phyloP scores from a whole-genome alignment of 2,888 invertebrate genomes.

The Rhaphigaster nebulosa region DNA sequence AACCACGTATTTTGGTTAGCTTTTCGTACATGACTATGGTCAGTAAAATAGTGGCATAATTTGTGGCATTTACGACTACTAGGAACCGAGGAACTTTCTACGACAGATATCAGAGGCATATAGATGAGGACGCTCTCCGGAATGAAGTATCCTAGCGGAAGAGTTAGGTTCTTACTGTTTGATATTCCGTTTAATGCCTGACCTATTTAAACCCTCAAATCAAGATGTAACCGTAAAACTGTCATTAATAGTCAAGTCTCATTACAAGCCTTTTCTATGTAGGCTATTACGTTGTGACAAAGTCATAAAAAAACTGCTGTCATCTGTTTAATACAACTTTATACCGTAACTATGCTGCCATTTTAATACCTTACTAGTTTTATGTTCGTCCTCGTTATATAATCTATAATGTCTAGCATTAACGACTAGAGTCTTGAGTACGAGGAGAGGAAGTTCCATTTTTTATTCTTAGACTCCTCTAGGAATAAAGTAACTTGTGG shows the following conservation, averaged over 20 bases:
- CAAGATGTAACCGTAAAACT: not conserved
- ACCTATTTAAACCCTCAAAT: slow-evolving; percentile 34
- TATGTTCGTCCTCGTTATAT: not conserved
- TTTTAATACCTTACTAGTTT: slow-evolving; percentile 1
- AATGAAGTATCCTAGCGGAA: not conserved
- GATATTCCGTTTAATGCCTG: slow-evolving; percentile 19
- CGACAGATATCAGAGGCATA: not conserved
- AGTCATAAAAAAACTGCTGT: slow-evolving; percentile 9
- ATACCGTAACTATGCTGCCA: not conserved
- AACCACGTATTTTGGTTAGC: not conserved
- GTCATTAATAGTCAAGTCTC: slow-evolving; percentile 12
- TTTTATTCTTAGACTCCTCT: not conserved
- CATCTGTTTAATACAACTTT: not conserved
- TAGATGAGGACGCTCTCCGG: slow-evolving; percentile 18
- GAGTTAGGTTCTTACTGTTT: not conserved
- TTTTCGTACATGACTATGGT: not conserved
- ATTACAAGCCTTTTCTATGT: slow-evolving; percentile 7
- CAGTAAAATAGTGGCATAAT: not conserved
- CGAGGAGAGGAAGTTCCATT: not conserved
- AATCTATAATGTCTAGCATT: not conserved
- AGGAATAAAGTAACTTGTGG: not conserved
- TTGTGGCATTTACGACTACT: not conserved
- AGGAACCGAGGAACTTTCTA: not conserved
- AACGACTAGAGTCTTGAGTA: not conserved
- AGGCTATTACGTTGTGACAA: not conserved